Conservation (phyloP, 2,888 invertebrate genomes). For the Steinernema hermaphroditum region DNA sequence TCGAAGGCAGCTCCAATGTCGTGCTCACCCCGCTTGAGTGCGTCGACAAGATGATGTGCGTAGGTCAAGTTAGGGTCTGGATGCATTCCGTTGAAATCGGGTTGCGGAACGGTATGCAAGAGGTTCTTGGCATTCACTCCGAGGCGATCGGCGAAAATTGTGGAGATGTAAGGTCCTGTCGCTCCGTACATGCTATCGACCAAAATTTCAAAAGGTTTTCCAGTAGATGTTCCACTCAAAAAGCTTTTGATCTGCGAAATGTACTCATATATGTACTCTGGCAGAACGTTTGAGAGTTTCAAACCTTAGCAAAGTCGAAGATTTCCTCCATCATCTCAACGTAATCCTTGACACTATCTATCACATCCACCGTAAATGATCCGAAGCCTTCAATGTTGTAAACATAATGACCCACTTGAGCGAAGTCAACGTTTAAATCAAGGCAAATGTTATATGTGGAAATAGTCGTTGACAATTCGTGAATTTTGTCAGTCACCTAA, state of each 20-base stretch:
- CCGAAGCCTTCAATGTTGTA: conserved; percentile 71
- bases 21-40: conserved; percentile 73
- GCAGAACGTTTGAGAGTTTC: not conserved
- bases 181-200: conserved; percentile 96
- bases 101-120: conserved; percentile 79
- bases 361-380: conserved; percentile 81
- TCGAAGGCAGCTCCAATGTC: conserved; percentile 95
- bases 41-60: conserved; percentile 78
- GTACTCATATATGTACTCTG: not conserved
- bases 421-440: conserved; percentile 78
- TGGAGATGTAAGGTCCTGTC: conserved; percentile 89
- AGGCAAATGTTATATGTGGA: conserved; percentile 80
- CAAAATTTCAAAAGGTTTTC: conserved; percentile 78
- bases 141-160: conserved; percentile 84
- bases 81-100: conserved; percentile 91
- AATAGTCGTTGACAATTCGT: conserved; percentile 79
- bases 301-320: conserved; percentile 79
- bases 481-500: conserved; percentile 79
- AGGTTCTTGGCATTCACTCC: conserved; percentile 77
- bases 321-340: conserved; percentile 88
- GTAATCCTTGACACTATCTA: conserved; percentile 89
- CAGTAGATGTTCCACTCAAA: conserved; percentile 73
- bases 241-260: conserved; percentile 74
- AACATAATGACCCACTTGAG: conserved; percentile 74
- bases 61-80: conserved; percentile 96